phyloP scores from a whole-genome alignment of 2,113 vertebrate genomes.

The Paratilapia polleni region DNA sequence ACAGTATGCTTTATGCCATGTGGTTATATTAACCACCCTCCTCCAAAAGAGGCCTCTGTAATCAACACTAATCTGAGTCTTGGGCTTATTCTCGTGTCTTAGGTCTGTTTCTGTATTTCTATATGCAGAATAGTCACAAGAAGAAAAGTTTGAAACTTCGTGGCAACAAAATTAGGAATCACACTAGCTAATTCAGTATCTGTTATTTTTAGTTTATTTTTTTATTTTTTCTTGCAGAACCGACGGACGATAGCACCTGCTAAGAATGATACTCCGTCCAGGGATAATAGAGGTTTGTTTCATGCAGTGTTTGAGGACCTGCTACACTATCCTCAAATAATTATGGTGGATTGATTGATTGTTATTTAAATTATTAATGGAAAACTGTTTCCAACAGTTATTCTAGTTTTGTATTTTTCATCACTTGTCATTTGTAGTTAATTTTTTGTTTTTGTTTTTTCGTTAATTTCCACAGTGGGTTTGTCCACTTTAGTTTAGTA shows the following conservation, averaged over 20 bases:
- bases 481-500: not conserved
- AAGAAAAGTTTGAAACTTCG: not conserved
- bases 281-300: constrained; percentile 93
- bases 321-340: not conserved
- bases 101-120: constrained; percentile 30
- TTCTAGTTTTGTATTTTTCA: not conserved
- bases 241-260: constrained; percentile 86
- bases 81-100: not conserved
- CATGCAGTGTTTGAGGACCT: not conserved
- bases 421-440: not conserved
- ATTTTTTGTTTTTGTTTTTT: not conserved
- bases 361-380: not conserved
- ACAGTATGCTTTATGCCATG: not conserved
- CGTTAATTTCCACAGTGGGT: not conserved
- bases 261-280: constrained; percentile 90
- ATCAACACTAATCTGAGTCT: constrained; percentile 33
- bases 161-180: not conserved
- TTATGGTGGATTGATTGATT: not conserved
- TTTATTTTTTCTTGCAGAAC: constrained; percentile 80
- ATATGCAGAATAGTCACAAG: not conserved
- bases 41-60: not conserved
- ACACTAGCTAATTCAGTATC: not conserved
- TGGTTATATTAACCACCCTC: not conserved
- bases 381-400: not conserved
- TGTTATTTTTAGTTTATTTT: constrained; percentile 33